Evolutionary conservation across 1,140 invertebrate genomes (phyloP), one percentile per base, ranked within the genome.

Genomic region (Micrasema minimum): DNA sequence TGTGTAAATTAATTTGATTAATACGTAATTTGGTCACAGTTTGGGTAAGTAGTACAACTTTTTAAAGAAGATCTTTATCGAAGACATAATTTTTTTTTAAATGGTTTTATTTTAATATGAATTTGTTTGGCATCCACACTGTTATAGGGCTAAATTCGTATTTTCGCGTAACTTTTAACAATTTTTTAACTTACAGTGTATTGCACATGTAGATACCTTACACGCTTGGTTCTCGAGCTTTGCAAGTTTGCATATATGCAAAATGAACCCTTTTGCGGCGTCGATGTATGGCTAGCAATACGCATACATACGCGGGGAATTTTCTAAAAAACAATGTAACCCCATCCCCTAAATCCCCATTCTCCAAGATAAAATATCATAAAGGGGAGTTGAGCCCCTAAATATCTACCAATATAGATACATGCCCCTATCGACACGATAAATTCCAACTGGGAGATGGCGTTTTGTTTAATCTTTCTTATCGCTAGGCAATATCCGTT

Each of bases 211-310:
- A 51, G 22, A 9, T 26, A 14, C 51, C 20, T 11, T 1, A 9
- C 4, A 26, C 55, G n/a, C 31, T 14, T 11, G 7, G 16, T 14
- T 31, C 26, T 38, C 31, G 35, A 41, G 35, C 55, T 59, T 18
- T 11, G 31, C 31, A 59, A 59, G 55, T 38, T 59, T 18, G 55
- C 55, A 59, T 38, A 59, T 59, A 59, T 59, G 55, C 55, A 59
- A 59, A 59, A 59, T 59, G 55, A 18, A 38, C 55, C 55, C 55
- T 59, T 59, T 14, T 20, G n/a, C 35, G 35, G 14, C 26, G 26
- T 31, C 31, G 35, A 41, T 38, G 11, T 59, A 59, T 38, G 26
- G 26, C 26, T 59, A 2, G 35, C 35, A 18, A 18, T 59, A 59
- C 35, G 26, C 55, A 20, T 31, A 41, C 31, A 16, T n/a, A 31